phyloP scores from a whole-genome alignment of 2,797 vertebrate genomes.

The Cirrhinus mrigala region DNA sequence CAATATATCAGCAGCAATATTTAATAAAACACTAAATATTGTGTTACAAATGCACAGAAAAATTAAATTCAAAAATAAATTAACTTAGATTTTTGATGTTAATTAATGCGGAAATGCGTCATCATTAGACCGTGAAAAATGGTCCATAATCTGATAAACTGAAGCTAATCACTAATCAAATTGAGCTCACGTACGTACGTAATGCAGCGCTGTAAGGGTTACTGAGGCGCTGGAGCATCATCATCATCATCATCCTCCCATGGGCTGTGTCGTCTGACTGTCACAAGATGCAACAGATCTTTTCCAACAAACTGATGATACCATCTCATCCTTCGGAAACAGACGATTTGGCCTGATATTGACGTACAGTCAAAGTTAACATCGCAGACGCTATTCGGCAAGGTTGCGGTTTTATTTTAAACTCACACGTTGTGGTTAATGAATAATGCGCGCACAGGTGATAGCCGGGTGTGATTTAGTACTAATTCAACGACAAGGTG shows the following conservation, averaged over 20 bases:
- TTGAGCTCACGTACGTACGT: background rate
- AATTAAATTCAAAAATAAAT: background rate
- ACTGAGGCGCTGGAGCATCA: conserved; percentile 32
- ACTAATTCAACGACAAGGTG: background rate
- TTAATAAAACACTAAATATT: background rate
- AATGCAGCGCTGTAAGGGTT: conserved; percentile 41
- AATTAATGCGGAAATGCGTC: conserved; percentile 9
- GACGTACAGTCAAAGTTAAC: background rate
- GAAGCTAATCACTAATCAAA: background rate
- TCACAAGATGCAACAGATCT: conserved; percentile 76
- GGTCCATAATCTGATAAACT: background rate
- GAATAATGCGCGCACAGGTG: conserved; percentile 45
- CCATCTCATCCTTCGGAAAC: conserved; percentile 51
- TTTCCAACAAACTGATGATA: conserved; percentile 66
- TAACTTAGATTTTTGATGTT: background rate
- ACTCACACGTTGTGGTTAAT: conserved; percentile 59
- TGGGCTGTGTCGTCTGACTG: conserved; percentile 68
- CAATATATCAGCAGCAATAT: background rate
- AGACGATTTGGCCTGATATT: background rate
- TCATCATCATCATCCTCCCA: conserved; percentile 35
- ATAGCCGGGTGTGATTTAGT: background rate
- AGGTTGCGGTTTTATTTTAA: conserved; percentile 46
- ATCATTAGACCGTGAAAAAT: background rate
- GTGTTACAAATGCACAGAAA: background rate
- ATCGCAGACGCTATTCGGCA: conserved; percentile 15